Base-by-base conservation (phyloP, 2,797 vertebrate species). In the Ctenopoma multispine region DNA sequence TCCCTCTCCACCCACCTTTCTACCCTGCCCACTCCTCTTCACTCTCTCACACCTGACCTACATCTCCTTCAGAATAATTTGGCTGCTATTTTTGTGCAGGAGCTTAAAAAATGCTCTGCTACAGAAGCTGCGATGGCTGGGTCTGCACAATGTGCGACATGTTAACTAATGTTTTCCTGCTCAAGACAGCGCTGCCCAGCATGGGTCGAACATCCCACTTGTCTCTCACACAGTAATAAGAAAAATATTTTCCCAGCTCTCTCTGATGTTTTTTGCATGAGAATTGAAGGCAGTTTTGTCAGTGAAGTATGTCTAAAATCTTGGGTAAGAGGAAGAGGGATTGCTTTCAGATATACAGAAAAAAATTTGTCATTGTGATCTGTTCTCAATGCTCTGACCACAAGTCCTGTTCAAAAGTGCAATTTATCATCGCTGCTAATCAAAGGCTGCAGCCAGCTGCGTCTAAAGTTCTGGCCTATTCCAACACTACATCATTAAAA, bases 51-150 rank as follows among this genome's bases (percentile, higher is more conserved):
- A 46, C 44, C 44, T 46, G 91, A 93, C 92, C 92, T 92, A 93
- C 83, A 93, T 92, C 89, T 90, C 67, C 79, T 80, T 90, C 82
- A 87, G 90, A 91, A 92, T 92, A 88, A 91, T 92, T 90, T 89
- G 69, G 81, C 79, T 81, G 87, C 92, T 92, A 92, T 94, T 93
- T 93, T 77, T 74, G 84, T 84, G 67, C 77, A 31, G 56, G 54
- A 13, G 70, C 79, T 80, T 81, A 49, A 82, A 82, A 80, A 60
- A 34, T 73, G 75, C 79, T 75, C 74, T 38, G 84, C 85, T 69
- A 60, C 56, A 66, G 72, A 72, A 54, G 75, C 73, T 7, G 21
- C 60, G 74, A 84, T 29, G 83, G 75, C 80, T 74, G 80, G 63
- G 82, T 82, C 78, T 4, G 41, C 73, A 56, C 70, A 61, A 81